Evolutionary conservation across 2,797 vertebrate species (phyloP).

Genomic region (Sebastes reedi): DNA sequence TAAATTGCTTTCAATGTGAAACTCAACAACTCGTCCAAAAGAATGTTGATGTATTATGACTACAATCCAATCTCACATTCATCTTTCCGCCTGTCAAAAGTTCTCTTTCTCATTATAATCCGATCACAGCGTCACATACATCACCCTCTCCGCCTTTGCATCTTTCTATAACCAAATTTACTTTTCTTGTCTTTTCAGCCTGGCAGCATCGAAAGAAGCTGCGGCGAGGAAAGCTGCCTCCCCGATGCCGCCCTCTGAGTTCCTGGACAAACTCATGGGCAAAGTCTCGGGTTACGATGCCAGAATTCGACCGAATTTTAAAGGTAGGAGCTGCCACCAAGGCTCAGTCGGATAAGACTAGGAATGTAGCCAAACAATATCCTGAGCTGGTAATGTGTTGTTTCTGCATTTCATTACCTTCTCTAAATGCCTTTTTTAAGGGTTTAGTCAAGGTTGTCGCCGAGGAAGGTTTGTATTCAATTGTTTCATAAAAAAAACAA

Average conservation of each 20-base stretch:
- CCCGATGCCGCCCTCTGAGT: slow-evolving; percentile 97
- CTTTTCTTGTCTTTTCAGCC: slow-evolving; percentile 82
- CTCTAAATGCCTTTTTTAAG: slow-evolving; percentile 42
- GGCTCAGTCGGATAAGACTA: slow-evolving; percentile 71
- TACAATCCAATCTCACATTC: not conserved
- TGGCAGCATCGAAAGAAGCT: slow-evolving; percentile 97
- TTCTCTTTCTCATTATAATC: not conserved
- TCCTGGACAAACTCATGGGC: slow-evolving; percentile 99
- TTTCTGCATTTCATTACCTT: slow-evolving; percentile 46
- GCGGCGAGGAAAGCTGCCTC: slow-evolving; percentile 91
- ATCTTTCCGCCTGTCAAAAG: not conserved
- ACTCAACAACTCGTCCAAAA: not conserved
- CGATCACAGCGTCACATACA: not conserved
- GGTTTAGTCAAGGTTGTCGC: slow-evolving; percentile 23
- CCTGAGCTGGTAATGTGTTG: slow-evolving; percentile 23
- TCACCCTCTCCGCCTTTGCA: not conserved
- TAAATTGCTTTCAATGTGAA: not conserved
- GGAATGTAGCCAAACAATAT: slow-evolving; percentile 79
- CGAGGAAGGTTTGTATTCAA: slow-evolving; percentile 67
- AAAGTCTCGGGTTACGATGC: slow-evolving; percentile 98
- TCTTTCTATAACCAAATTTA: slow-evolving; percentile 11
- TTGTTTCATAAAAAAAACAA: not conserved
- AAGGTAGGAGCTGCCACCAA: slow-evolving; percentile 88
- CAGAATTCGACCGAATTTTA: slow-evolving; percentile 98
- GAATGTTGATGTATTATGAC: not conserved